A percentile compares a stretch with the other conserved stretches of the same genome.
Conservation (phyloP, 2,888 invertebrate genomes). For the Podabrus alpinus region DNA sequence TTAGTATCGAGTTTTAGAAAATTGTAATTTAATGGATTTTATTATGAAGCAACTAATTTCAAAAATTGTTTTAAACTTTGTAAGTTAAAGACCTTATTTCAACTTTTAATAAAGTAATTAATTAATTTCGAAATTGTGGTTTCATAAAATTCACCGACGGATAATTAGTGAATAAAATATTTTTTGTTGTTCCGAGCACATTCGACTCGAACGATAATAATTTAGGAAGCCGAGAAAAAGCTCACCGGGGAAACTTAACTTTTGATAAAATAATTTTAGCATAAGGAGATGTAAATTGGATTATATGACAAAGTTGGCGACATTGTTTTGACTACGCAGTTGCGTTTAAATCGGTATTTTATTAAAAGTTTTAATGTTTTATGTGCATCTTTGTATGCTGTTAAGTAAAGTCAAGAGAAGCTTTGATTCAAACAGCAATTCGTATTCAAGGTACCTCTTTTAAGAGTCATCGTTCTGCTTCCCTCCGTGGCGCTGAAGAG, state of each 20-base stretch:
- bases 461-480: slow-evolving; percentile 80
- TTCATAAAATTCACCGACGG: neutral
- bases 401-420: slow-evolving; percentile 18
- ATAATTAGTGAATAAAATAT: neutral
- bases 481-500: slow-evolving; percentile 89
- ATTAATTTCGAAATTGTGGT: neutral
- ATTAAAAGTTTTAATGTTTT: slow-evolving; percentile 3
- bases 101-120: neutral
- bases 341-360: neutral
- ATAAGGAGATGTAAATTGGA: neutral
- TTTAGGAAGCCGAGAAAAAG: neutral
- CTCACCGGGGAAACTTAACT: neutral
- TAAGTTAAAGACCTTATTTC: neutral
- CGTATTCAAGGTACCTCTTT: slow-evolving; percentile 64
- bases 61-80: neutral
- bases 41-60: neutral
- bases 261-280: neutral
- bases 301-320: neutral
- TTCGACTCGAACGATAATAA: too few relatives aligned
- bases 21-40: neutral
- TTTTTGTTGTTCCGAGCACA: too few relatives aligned
- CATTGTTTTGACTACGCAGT: neutral
- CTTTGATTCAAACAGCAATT: slow-evolving; percentile 32
- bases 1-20: neutral
- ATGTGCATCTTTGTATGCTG: slow-evolving; percentile 5